Evolutionary conservation across 2,888 invertebrate genomes (phyloP).

Genomic region (Tetramorium bicarinatum): DNA sequence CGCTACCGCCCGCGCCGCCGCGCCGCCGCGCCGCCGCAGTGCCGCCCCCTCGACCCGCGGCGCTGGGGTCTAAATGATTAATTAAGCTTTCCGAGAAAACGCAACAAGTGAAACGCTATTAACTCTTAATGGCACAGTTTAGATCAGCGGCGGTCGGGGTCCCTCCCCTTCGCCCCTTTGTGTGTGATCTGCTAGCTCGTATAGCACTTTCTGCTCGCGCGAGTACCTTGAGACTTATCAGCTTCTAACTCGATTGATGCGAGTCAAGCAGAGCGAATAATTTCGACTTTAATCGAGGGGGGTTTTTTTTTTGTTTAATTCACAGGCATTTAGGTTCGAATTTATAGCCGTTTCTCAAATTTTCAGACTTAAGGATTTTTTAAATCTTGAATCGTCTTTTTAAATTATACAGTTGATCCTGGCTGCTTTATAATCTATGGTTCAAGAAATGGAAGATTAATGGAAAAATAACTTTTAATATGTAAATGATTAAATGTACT

Average conservation of each 20-base stretch:
- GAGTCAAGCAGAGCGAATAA: not conserved
- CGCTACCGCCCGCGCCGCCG: slow-evolving; percentile 18
- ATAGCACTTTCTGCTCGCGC: slow-evolving; percentile 33
- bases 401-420: no score
- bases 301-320: not conserved
- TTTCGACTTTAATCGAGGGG: not conserved
- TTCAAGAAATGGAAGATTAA: no score
- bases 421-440: no score
- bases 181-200: slow-evolving; percentile 13
- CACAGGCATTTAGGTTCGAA: no score
- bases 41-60: not conserved
- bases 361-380: no score
- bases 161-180: slow-evolving; percentile 21
- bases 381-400: no score
- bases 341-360: no score
- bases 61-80: slow-evolving; percentile 79
- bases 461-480: no score
- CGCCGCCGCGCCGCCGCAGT: slow-evolving; percentile 18
- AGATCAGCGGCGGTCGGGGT: slow-evolving; percentile 62
- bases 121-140: slow-evolving; percentile 82
- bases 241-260: slow-evolving; percentile 21
- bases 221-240: slow-evolving; percentile 11
- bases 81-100: slow-evolving; percentile 84
- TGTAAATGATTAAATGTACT: no score
- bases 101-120: slow-evolving; percentile 84